Evolutionary conservation across 2,888 invertebrate genomes (phyloP).

Genomic region (Sinhomidia bicolor): DNA sequence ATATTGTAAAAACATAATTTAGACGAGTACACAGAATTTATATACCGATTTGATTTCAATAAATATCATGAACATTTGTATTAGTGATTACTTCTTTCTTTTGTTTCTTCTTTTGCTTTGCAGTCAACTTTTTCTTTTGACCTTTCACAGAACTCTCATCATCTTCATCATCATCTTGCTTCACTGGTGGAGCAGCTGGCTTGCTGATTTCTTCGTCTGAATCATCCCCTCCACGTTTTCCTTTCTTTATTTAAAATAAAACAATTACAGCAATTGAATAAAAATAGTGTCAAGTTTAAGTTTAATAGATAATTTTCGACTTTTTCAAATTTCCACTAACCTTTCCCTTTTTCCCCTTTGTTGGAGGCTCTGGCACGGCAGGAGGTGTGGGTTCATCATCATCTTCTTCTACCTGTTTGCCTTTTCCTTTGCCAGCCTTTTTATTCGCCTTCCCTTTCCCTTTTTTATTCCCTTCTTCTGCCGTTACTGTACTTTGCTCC

Average conservation of each 20-base stretch:
- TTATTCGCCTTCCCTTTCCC: constrained; percentile 17
- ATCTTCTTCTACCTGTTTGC: constrained; percentile 46
- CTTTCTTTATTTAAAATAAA: constrained; percentile 48
- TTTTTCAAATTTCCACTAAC: not conserved
- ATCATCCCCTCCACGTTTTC: constrained; percentile 55
- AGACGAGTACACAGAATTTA: not conserved
- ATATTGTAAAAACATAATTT: not conserved
- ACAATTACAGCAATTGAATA: not conserved
- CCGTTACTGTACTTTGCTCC: constrained; percentile 35
- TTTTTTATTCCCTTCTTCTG: constrained; percentile 11
- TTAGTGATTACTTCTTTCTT: constrained; percentile 77
- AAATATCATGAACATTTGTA: not conserved
- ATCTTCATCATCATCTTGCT: constrained; percentile 75
- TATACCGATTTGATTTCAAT: too few species aligned
- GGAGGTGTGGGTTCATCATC: constrained; percentile 31
- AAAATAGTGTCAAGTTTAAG: too few species aligned
- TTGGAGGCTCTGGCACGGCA: not conserved
- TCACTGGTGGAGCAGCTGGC: constrained; percentile 20
- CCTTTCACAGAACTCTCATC: constrained; percentile 77
- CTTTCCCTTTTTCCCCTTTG: constrained; percentile 27
- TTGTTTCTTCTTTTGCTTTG: constrained; percentile 79
- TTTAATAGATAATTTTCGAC: too few species aligned
- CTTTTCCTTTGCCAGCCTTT: constrained; percentile 37
- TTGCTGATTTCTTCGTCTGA: constrained; percentile 64
- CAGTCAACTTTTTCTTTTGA: constrained; percentile 74